These are phyloP conservation scores for Drosophila watanabei DNA, from an alignment of 1,140 invertebrate species.

Conservation along the genomic window DNA sequence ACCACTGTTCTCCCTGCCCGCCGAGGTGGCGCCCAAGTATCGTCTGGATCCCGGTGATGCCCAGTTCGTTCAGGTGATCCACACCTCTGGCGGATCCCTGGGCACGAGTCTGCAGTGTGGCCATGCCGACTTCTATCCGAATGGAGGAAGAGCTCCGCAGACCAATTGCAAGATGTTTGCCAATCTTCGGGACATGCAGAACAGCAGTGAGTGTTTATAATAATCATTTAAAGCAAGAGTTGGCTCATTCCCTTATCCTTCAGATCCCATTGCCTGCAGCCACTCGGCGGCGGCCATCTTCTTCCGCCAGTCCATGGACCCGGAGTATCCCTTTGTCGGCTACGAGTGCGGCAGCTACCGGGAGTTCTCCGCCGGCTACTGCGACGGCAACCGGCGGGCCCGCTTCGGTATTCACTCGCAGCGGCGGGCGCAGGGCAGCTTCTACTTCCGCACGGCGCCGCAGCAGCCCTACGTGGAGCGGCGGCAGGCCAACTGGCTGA, in stretches of 20 bases:
- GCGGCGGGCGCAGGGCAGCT: slow-evolving; percentile 58
- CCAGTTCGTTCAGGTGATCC: slow-evolving; percentile 95
- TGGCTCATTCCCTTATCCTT: neutral
- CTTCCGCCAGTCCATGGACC: slow-evolving; percentile 89
- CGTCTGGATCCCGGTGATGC: slow-evolving; percentile 92
- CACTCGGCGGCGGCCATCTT: slow-evolving; percentile 90
- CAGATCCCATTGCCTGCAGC: slow-evolving; percentile 89
- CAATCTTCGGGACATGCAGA: slow-evolving; percentile 71
- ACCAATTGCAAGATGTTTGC: slow-evolving; percentile 89
- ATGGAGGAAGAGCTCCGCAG: slow-evolving; percentile 91
- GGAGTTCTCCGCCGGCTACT: slow-evolving; percentile 86
- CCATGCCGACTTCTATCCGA: slow-evolving; percentile 95
- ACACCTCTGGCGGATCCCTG: slow-evolving; percentile 93
- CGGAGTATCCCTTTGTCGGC: slow-evolving; percentile 87
- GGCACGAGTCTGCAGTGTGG: slow-evolving; percentile 91
- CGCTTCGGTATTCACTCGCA: slow-evolving; percentile 81
- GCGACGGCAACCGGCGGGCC: slow-evolving; percentile 59
- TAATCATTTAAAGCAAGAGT: neutral
- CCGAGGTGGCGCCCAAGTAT: slow-evolving; percentile 88
- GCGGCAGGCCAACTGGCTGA: slow-evolving; percentile 24
- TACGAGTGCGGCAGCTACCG: slow-evolving; percentile 88
- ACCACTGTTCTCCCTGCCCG: slow-evolving; percentile 90
- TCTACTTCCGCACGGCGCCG: slow-evolving; percentile 69
- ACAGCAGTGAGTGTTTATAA: slow-evolving; percentile 57
- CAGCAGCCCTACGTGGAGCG: slow-evolving; percentile 69